Evolutionary conservation across 2,113 vertebrate genomes (phyloP).

Genomic region (Acanthisitta chloris): DNA sequence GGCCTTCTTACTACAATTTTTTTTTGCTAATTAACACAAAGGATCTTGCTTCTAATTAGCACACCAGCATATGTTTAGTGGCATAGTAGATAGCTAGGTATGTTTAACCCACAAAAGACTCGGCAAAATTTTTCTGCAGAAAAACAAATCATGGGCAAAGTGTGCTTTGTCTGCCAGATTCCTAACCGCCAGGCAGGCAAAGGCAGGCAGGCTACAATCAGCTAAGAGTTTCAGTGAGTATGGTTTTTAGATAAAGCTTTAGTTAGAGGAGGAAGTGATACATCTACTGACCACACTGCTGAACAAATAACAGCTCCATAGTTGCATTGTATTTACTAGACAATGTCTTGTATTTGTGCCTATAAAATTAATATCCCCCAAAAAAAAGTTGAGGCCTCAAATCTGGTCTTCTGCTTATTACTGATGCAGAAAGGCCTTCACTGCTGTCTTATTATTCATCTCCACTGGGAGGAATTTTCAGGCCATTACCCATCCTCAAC

Average conservation of each 20-base stretch:
- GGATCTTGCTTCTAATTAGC: not conserved
- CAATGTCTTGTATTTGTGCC: not conserved
- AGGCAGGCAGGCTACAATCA: not conserved
- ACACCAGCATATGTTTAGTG: too few relatives aligned
- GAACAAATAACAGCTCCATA: not conserved
- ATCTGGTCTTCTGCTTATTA: not conserved
- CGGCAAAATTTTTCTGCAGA: not conserved
- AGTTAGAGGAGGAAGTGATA: not conserved
- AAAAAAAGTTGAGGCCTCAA: not conserved
- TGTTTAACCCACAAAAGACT: not conserved
- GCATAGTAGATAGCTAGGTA: not conserved
- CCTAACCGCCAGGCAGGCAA: not conserved
- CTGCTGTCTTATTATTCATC: not conserved
- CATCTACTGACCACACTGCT: not conserved
- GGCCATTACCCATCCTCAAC: not conserved
- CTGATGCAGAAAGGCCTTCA: not conserved
- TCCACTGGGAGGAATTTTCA: not conserved
- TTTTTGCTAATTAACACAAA: not conserved
- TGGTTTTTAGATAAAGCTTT: not conserved
- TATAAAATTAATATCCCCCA: not conserved
- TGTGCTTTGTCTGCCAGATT: not conserved
- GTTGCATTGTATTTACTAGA: not conserved
- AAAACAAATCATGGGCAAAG: not conserved
- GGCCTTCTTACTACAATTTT: not conserved
- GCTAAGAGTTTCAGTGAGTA: not conserved